Conservation (phyloP, 2,113 vertebrate genomes). For the Chionis minor region DNA sequence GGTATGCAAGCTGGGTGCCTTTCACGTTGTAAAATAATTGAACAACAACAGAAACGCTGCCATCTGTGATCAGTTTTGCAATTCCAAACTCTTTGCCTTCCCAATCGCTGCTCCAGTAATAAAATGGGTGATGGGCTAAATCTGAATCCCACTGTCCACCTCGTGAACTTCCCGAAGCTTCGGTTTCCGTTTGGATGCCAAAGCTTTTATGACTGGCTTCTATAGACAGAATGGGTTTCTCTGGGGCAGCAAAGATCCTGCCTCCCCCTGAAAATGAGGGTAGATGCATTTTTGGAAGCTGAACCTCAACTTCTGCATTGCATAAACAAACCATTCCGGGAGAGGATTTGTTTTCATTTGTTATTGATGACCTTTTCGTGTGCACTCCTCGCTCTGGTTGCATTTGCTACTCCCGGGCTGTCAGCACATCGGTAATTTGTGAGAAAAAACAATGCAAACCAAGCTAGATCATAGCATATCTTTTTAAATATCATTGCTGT, state of each 20-base stretch:
- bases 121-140: not conserved
- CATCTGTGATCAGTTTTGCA: not conserved
- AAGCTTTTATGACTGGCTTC: not conserved
- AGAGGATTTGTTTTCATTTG: not conserved
- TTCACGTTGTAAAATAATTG: not conserved
- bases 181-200: not conserved
- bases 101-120: not conserved
- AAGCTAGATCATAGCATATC: not conserved
- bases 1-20: not conserved
- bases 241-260: not conserved
- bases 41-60: not conserved
- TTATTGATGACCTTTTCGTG: not conserved
- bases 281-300: not conserved
- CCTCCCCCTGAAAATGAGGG: not conserved
- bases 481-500: not conserved
- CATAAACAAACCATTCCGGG: not conserved
- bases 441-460: not conserved
- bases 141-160: not conserved
- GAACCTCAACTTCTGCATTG: not conserved
- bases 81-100: not conserved
- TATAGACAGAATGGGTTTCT: rapidly evolving
- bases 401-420: not conserved
- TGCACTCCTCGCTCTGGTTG: not conserved
- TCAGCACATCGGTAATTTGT: not conserved
- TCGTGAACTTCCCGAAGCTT: rapidly evolving